Percentiles rank a stretch among this genome's conserved stretches.
Conservation (phyloP, 2,797 vertebrate genomes). For the Ctenosaura bakeri region DNA sequence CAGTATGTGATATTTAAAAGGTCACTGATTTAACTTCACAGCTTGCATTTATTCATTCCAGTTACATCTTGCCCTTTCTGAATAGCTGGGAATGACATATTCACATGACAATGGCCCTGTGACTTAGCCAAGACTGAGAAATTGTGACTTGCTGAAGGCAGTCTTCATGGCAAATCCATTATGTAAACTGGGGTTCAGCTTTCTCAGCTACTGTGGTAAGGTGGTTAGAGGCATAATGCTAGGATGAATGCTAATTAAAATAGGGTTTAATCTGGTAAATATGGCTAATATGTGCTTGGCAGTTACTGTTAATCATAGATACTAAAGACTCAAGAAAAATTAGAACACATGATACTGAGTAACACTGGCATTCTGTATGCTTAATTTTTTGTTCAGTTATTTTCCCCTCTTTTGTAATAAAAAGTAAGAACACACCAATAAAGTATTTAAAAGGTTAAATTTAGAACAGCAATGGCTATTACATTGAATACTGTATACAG, state of each 20-base stretch:
- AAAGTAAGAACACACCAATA: not conserved
- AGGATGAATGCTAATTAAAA: not conserved
- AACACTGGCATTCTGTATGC: not conserved
- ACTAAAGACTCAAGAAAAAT: constrained; percentile 13
- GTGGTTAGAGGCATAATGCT: constrained; percentile 9
- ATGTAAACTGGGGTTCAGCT: not conserved
- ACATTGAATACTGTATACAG: not conserved
- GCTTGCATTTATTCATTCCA: constrained; percentile 9
- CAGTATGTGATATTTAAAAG: not conserved
- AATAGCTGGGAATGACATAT: not conserved
- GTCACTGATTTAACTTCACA: not conserved
- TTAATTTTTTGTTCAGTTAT: not conserved
- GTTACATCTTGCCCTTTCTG: not conserved
- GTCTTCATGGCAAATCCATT: not conserved
- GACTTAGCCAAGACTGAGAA: not conserved
- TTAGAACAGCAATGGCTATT: not conserved
- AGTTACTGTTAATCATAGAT: not conserved
- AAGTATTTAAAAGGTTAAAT: not conserved
- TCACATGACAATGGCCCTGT: not conserved
- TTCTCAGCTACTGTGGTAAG: not conserved
- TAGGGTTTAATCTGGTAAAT: constrained; percentile 1
- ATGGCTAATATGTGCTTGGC: not conserved
- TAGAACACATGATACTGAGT: not conserved
- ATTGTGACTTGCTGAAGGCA: not conserved
- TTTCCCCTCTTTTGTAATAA: not conserved